Conservation (phyloP, 2,113 vertebrate species). For the Ptilorrhoa leucosticta region DNA sequence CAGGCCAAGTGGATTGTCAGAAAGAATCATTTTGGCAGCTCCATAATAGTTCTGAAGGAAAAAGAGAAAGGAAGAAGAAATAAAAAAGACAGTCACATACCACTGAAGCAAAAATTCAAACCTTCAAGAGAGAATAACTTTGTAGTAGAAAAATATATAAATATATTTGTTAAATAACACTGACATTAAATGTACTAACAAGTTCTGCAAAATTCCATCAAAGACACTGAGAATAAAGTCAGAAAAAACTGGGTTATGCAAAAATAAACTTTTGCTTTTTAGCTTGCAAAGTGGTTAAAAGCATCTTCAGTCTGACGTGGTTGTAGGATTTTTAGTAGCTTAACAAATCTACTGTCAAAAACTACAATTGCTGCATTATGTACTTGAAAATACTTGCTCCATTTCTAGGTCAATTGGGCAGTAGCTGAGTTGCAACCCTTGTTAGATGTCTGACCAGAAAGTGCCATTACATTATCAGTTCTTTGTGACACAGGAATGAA, state of each 20-base stretch:
- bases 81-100: not conserved
- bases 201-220: not conserved
- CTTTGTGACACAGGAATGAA: not conserved
- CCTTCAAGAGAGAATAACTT: not conserved
- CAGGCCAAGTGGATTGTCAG: conserved; percentile 91
- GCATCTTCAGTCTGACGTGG: not conserved
- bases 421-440: not conserved
- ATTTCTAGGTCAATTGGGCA: not conserved
- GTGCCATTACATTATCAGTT: not conserved
- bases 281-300: not conserved
- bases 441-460: not conserved
- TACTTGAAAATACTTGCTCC: not conserved
- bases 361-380: not conserved
- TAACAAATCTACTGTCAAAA: not conserved
- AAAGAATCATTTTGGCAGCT: conserved; percentile 85
- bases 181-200: not conserved
- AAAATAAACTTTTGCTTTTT: not conserved
- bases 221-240: not conserved
- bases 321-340: not conserved
- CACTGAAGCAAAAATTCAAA: not conserved
- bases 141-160: not conserved
- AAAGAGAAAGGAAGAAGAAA: not conserved
- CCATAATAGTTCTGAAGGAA: conserved; percentile 87
- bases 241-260: not conserved
- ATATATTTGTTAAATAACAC: not conserved